Evolutionary conservation across 2,797 vertebrate genomes (phyloP), one percentile per base, ranked within the genome.

Genomic region (Saxicola maurus): DNA sequence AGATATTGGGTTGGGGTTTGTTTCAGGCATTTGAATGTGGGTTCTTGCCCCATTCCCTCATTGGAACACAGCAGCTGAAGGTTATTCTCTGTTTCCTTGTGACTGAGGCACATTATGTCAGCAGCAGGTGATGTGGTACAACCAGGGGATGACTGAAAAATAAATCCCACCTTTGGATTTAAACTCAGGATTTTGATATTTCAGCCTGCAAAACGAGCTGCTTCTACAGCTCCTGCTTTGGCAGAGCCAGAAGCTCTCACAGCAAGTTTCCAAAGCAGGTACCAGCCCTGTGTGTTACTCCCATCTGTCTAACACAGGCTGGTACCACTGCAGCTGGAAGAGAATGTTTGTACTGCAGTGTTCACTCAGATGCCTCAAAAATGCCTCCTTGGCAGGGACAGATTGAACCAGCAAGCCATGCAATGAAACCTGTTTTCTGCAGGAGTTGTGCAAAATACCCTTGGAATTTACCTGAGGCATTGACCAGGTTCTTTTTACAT

Each of bases 401-500:
- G 33, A 13, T 11, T 66, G 28, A 65, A 65, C n/a, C 30, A 86
- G 40, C 37, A 49, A 75, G 18, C 13, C 62, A 16, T 57, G 62
- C 45, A 45, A 64, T 20, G 19, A 84, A 85, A 38, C 16, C 28
- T 76, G 0, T 42, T 85, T 93, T 67, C 75, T 67, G 49, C 45
- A 73, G 61, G 13, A 1, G 4, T 1, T 51, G 7, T 77, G 52
- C 28, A 76, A 81, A 89, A 89, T 27, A 53, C 48, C 27, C 2
- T 3, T 78, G 51, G 62, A 80, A 66, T 86, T 90, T 77, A 53
- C 60, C 57, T 0, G 0, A 52, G 86, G 61, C 64, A 49, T 4
- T 64, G 65, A 67, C 33, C 68, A 53, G 45, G 20, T 48, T 78
- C 23, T 82, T 91, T 49, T 80, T 80, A 64, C 75, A 45, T 35